Conservation (phyloP, 2,113 vertebrate genomes). For the Castor canadensis region DNA sequence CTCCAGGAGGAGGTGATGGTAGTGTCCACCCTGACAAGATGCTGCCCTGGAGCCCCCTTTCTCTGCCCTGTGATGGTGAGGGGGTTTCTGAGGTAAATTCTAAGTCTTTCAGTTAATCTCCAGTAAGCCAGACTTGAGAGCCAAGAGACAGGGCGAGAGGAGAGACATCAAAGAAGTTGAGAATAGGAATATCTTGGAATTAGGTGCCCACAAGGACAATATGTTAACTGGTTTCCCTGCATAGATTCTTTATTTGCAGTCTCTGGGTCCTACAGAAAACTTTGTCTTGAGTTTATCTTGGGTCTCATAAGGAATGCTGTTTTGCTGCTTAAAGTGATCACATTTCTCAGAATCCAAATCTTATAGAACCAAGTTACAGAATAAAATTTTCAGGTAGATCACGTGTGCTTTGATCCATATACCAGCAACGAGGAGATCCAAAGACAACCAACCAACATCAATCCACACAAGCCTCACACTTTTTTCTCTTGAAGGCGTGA, state of each 20-base stretch:
- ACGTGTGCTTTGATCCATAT: neutral
- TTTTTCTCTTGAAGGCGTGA: neutral
- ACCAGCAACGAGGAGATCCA: neutral
- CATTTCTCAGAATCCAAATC: slow-evolving; percentile 10
- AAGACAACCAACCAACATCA: neutral
- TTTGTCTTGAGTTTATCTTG: neutral
- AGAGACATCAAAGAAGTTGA: neutral
- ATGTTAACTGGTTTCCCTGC: neutral
- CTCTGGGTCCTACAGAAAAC: neutral
- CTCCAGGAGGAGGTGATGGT: neutral
- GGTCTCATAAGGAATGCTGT: neutral
- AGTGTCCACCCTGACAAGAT: neutral
- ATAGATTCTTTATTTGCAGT: neutral
- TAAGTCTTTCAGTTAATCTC: neutral
- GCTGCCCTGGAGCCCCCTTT: neutral
- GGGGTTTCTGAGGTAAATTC: neutral
- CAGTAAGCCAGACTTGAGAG: neutral
- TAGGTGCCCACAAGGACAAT: neutral
- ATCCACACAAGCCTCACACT: neutral
- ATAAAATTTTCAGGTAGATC: neutral
- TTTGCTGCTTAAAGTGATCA: neutral
- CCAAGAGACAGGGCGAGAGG: neutral
- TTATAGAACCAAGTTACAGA: neutral
- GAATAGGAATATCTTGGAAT: neutral
- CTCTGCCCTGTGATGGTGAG: neutral